Base-by-base conservation (phyloP, 2,888 invertebrate species). In the Cremastinae sp. region DNA sequence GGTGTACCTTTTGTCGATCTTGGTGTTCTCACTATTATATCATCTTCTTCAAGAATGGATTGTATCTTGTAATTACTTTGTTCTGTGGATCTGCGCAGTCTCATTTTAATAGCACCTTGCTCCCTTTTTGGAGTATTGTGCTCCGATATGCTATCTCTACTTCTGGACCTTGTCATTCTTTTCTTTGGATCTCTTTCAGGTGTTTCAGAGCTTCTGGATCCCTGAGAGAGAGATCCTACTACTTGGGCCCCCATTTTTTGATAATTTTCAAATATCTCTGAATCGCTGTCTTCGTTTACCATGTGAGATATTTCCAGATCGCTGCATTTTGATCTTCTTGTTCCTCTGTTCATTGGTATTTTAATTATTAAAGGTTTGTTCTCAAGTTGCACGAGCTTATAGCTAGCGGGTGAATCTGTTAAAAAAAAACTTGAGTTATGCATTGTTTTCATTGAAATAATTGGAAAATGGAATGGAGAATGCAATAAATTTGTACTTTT, bases 1-100 rank as follows among this genome's bases (percentile, higher is more conserved):
- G 78, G 65, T 0, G 65, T 61, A 1, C 47, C 58, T 1, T 61
- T 22, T 9, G 14, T 66, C 3, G 71, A 64, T 66, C 75, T 66
- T 10, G 41, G 10, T 0, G 80, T 49, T 65, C 75, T 72, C 4
- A 47, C 47, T 3, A 28, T 35, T 7, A 10, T 53, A 4, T 74
- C 61, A 2, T 62, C 59, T 7, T 77, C 74, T 10, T 79, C 78
- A 0, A 75, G 73, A 7, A 80, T 77, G 0, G 71, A 62, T 51
- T 83, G 80, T 51, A 84, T 81, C 71, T 83, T 84, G 41, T 85
- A 86, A 16, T 80, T 79, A 56, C 84, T 85, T n/a, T 83, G 82
- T 18, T 86, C 84, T 0, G 85, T 83, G 0, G 84, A 85, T 58
- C 85, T 74, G 62, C 82, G 75, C 20, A 85, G 64, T 53, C 79